Evolutionary conservation across 2,888 invertebrate genomes (phyloP), one percentile per base, ranked within the genome.

Genomic region (Pheosia gnoma): DNA sequence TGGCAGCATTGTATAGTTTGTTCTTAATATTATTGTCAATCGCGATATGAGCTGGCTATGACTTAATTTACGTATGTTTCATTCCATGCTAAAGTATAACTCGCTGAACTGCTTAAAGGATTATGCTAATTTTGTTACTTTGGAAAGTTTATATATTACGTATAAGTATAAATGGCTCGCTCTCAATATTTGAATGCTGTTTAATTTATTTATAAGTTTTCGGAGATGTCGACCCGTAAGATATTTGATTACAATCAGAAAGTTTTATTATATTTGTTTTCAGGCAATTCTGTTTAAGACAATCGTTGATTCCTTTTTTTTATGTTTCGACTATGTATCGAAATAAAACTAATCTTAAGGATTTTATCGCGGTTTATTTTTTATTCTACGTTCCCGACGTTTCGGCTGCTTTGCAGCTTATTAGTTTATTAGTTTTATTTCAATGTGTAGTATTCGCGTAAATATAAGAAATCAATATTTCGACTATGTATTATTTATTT

Each of bases 161-260:
- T 80, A 60, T 84, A 84, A 79, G 79, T 74, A 71, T 75, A 84
- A 80, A 81, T 84, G 81, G 78, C 79, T 80, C 81, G 87, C 87
- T 88, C 87, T 87, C 87, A 82, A 74, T 73, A 71, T 71, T 72
- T 72, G 67, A 70, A 60, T 67, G 66, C 70, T 67, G 70, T 74
- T 79, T 75, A 66, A 67, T 77, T 75, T 71, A 75, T 74, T 74
- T 68, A 65, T 68, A 68, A 66, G 63, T 72, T 13, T 75, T 70
- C 72, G 72, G 74, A 72, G 69, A 59, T 60, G 57, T 7, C 55
- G 65, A 59, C 63, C 51, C 54, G 55, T 68, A 55, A 56, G 25
- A 47, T 43, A 58, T 49, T 49, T 8, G 57, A 51, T 58, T n/a
- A 37, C 51, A 51, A 10, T 25, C 56, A 43, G 56, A 38, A 4